Conservation (phyloP, 2,113 vertebrate genomes). For the Cololabis saira region DNA sequence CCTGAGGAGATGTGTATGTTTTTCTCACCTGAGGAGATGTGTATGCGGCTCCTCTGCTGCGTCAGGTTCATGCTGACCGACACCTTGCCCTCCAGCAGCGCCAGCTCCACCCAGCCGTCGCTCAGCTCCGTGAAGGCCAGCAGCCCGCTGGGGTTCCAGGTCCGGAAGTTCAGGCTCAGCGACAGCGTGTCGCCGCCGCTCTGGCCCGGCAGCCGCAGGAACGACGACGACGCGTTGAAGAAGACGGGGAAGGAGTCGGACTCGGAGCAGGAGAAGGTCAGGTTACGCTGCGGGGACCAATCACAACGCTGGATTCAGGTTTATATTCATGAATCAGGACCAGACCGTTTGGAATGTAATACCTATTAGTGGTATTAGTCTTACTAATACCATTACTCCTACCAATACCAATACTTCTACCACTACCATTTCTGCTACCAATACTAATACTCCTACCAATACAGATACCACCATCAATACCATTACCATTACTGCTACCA, state of each 20-base stretch:
- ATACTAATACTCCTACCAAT: no score
- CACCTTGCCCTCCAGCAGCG: slow-evolving; percentile 90
- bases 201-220: slow-evolving; percentile 89
- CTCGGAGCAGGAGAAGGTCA: slow-evolving; percentile 93
- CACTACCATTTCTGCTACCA: no score
- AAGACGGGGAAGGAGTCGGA: slow-evolving; percentile 91
- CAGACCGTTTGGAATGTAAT: no score
- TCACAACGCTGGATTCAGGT: not conserved
- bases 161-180: slow-evolving; percentile 92
- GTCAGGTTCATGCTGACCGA: slow-evolving; percentile 88
- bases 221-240: slow-evolving; percentile 95
- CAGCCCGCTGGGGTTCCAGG: slow-evolving; percentile 93
- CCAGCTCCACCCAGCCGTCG: slow-evolving; percentile 90
- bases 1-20: no score
- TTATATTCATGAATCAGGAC: no score
- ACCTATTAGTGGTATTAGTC: no score
- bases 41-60: slow-evolving; percentile 88
- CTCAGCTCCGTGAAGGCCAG: slow-evolving; percentile 89
- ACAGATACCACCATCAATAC: no score
- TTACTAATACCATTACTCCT: no score
- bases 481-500: no score
- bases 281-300: slow-evolving; percentile 83
- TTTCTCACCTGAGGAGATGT: slow-evolving; percentile 92
- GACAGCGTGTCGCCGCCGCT: slow-evolving; percentile 87
- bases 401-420: no score